Percentiles rank a stretch among this genome's conserved stretches.
Conservation (phyloP, 2,113 vertebrate species). For the Albula goreensis region DNA sequence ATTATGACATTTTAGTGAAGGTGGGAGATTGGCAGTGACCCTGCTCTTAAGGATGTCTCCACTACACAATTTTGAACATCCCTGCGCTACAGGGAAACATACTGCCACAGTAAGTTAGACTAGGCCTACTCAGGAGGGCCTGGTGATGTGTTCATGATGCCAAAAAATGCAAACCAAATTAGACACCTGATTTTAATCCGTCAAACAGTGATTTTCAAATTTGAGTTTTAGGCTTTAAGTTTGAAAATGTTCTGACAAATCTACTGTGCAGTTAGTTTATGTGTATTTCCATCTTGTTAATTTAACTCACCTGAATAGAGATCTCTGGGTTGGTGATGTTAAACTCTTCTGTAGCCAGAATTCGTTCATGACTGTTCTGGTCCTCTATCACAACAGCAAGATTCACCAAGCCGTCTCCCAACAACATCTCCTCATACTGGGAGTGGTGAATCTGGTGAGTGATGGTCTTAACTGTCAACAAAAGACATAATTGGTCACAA, state of each 20-base stretch:
- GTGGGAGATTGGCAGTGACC: no score
- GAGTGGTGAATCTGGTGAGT: conserved; percentile 54
- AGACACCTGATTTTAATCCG: no score
- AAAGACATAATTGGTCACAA: not conserved
- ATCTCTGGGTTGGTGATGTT: conserved; percentile 60
- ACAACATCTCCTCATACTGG: conserved; percentile 42
- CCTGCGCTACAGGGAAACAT: no score
- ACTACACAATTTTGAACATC: no score
- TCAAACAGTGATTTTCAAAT: no score
- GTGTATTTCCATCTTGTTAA: not conserved
- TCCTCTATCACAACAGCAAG: conserved; percentile 70
- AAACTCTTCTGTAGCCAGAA: conserved; percentile 66
- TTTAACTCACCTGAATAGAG: conserved; percentile 55
- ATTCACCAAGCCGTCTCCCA: conserved; percentile 64
- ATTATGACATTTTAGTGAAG: no score
- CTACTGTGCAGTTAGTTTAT: not conserved
- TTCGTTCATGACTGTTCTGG: conserved; percentile 43
- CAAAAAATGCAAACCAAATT: no score
- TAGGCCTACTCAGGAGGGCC: no score
- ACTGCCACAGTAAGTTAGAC: no score
- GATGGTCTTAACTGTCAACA: conserved; percentile 51
- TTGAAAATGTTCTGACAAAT: not conserved
- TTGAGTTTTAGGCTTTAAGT: not conserved
- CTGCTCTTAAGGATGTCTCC: no score
- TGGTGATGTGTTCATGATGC: no score